Evolutionary conservation across 2,113 vertebrate genomes (phyloP), one percentile per base, ranked within the genome.

Genomic region (Brachyhypopomus occidentalis): DNA sequence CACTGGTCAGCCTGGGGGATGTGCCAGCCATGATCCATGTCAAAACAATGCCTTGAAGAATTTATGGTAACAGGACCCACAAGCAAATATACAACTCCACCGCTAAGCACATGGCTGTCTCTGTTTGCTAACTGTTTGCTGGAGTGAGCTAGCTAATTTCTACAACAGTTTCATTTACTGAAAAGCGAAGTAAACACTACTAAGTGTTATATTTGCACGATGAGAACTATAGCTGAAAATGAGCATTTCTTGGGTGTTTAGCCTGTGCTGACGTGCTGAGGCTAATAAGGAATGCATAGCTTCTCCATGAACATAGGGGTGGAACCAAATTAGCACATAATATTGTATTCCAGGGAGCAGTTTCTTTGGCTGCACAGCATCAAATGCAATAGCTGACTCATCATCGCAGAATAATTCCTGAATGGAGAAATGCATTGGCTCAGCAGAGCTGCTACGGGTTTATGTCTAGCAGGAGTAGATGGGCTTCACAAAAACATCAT

Each of bases 1-100:
- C 82, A 83, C 74, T 76, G 76, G 73, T 36, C 84, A 79, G 78
- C 83, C 83, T 80, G 80, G 41, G 78, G 85, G 77, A 86, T 59
- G 48, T 72, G 74, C 27, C 71, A 72, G 70, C 83, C 86, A 87
- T 71, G 60, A 58, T 67, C 64, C 77, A 77, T 83, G 74, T 87
- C 86, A 86, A 84, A 86, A 85, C 78, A 85, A 79, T 73, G 78
- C 36, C 41, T 22, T 71, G 71, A 67, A 75, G 22, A 81, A 67
- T 64, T 72, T 55, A 66, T 72, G 70, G 58, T 75, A 63, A 78
- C 75, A 82, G 72, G 60, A 63, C 75, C 52, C 64, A 82, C 59
- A 82, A 38, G 72, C 64, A 45, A 63, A 58, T 14, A 73, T 48
- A 58, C 11, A 74, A 25, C 78, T 71, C 60, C 20, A 72, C 52